Percentiles rank a stretch among this genome's conserved stretches.
phyloP scores from a whole-genome alignment of 2,113 vertebrate species.

The Mobula birostris region DNA sequence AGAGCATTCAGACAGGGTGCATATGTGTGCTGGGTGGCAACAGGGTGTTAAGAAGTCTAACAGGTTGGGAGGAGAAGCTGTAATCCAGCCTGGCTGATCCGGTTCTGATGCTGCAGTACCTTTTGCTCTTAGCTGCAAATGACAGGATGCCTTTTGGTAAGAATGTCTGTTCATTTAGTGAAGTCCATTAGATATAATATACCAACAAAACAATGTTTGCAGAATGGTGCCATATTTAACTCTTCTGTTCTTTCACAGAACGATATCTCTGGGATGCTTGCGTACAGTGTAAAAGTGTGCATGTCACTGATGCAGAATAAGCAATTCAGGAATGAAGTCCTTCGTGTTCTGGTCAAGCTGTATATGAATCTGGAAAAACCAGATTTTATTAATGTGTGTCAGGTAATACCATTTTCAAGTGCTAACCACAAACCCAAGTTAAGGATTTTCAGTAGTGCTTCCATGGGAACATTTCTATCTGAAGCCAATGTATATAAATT shows the following conservation, averaged over 20 bases:
- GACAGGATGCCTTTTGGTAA: background rate
- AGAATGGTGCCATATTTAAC: background rate
- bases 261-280: constrained; percentile 88
- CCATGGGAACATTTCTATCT: background rate
- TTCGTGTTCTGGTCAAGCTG: constrained; percentile 91
- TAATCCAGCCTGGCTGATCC: too few species aligned
- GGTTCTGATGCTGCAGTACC: too few species aligned
- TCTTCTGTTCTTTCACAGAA: constrained; percentile 62
- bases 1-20: too few species aligned
- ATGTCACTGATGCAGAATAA: constrained; percentile 99
- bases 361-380: constrained; percentile 99
- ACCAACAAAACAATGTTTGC: background rate
- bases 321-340: constrained; percentile 90
- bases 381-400: constrained; percentile 97
- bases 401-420: constrained; percentile 58
- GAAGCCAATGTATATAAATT: background rate
- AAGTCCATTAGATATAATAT: background rate
- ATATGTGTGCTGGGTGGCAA: too few species aligned
- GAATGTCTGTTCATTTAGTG: background rate
- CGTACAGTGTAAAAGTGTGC: constrained; percentile 98
- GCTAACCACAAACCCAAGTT: background rate
- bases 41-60: too few species aligned
- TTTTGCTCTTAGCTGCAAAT: too few species aligned
- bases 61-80: too few species aligned
- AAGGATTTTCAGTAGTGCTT: background rate